Evolutionary conservation across 2,113 vertebrate species (phyloP).

Genomic region (Glaucidium brasilianum): DNA sequence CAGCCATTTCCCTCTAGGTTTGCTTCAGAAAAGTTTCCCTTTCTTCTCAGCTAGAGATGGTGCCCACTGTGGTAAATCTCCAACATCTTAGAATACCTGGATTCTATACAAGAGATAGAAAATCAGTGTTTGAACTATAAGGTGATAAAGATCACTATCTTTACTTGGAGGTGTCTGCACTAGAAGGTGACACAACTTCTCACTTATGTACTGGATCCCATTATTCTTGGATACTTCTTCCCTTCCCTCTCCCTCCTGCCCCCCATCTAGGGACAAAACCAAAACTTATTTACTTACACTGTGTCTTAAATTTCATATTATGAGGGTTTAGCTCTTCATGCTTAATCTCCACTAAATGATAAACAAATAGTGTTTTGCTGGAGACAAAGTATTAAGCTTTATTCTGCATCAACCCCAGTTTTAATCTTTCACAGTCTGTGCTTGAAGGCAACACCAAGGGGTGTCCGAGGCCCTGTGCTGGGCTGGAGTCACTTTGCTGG

Average conservation of each 20-base stretch:
- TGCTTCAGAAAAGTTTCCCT: not conserved
- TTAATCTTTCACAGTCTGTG: not conserved
- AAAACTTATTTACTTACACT: not conserved
- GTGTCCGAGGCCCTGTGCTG: not conserved
- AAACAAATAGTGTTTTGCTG: not conserved
- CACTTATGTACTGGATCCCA: not conserved
- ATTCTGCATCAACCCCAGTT: not conserved
- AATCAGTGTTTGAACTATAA: not conserved
- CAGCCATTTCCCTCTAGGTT: not conserved
- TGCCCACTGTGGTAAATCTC: not conserved
- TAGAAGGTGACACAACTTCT: not conserved
- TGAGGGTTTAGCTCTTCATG: not conserved
- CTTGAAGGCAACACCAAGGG: not conserved
- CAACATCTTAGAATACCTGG: not conserved
- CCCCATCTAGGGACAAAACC: not conserved
- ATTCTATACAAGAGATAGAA: not conserved
- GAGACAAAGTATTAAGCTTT: not conserved
- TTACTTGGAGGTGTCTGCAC: not conserved
- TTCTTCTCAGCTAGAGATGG: not conserved
- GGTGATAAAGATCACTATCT: not conserved
- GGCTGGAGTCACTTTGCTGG: not conserved
- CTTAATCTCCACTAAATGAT: not conserved
- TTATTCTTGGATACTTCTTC: not conserved
- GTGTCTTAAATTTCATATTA: rapidly evolving
- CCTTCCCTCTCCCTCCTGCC: not conserved